A percentile compares a stretch with the other conserved stretches of the same genome.
Evolutionary conservation across 2,797 vertebrate genomes (phyloP).

Genomic region (Epinephelus malabaricus): DNA sequence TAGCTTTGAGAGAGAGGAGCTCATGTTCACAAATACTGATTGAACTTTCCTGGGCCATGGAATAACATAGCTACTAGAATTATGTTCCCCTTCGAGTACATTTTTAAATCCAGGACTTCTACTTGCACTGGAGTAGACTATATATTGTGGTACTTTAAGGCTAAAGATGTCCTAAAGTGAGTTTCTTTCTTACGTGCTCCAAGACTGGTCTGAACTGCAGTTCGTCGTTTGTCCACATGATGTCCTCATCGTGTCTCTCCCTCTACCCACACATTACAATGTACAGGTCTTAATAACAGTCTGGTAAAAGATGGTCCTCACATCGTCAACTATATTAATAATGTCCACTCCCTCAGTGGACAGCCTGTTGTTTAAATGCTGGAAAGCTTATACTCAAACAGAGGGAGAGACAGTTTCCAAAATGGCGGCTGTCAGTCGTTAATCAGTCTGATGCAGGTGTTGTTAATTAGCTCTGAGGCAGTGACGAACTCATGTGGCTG

Average conservation of each 20-base stretch:
- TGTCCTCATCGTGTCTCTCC: slow-evolving; percentile 23
- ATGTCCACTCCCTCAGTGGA: accelerated
- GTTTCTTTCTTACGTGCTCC: background rate
- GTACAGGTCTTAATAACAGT: background rate
- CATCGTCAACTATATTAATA: background rate
- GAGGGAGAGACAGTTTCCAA: background rate
- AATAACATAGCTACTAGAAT: no score
- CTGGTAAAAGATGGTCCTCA: background rate
- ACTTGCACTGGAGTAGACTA: background rate
- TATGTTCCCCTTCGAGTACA: no score
- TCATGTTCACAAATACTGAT: no score
- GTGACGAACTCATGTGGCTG: background rate
- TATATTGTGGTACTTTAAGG: background rate
- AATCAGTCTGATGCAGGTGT: slow-evolving; percentile 44
- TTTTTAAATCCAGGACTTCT: no score
- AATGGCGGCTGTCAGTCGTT: background rate
- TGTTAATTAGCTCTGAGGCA: slow-evolving; percentile 16
- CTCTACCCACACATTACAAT: accelerated
- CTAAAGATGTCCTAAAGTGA: no score
- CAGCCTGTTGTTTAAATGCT: background rate
- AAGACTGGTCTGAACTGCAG: background rate
- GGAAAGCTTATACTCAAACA: accelerated
- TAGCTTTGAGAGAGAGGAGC: no score
- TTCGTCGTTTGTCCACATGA: slow-evolving; percentile 40
- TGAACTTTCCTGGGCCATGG: no score